A percentile compares a stretch with the other conserved stretches of the same genome.
These are phyloP conservation scores for Sebastes melanostomus DNA, from an alignment of 2,797 vertebrate genomes.

Conservation along the genomic window DNA sequence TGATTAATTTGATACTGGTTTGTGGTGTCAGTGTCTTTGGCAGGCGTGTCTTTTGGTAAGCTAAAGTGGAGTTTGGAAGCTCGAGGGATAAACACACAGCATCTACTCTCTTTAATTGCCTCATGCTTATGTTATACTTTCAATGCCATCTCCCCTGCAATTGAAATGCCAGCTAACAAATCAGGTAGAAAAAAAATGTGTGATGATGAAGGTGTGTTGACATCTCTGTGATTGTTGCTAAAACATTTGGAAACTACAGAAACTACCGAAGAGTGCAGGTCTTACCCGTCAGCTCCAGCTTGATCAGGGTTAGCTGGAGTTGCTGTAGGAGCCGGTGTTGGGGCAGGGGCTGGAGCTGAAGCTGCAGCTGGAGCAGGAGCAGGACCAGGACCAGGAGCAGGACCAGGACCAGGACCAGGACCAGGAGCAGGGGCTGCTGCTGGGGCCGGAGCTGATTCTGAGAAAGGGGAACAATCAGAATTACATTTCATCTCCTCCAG, in stretches of 20 bases:
- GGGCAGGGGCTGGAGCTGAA: not conserved
- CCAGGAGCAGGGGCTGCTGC: too few relatives aligned
- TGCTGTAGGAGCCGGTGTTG: not conserved
- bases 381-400: accelerated
- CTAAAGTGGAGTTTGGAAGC: not conserved
- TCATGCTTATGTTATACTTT: not conserved
- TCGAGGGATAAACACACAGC: not conserved
- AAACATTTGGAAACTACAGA: not conserved
- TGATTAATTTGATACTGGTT: constrained; percentile 63
- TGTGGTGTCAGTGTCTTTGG: constrained; percentile 36
- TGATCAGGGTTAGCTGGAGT: constrained; percentile 44
- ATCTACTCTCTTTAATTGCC: constrained; percentile 6
- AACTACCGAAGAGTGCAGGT: not conserved
- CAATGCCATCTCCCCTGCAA: not conserved
- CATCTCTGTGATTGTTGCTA: not conserved
- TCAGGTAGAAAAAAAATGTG: not conserved
- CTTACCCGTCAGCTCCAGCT: constrained; percentile 70
- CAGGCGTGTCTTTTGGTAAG: constrained; percentile 6
- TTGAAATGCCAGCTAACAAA: not conserved
- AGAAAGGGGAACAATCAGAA: not conserved
- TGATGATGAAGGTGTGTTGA: not conserved
- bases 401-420: too few relatives aligned
- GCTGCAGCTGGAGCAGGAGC: accelerated
- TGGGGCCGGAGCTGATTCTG: not conserved
- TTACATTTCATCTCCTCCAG: not conserved